Percentiles rank a stretch among this genome's conserved stretches.
These are phyloP conservation scores for Semaprochilodus insignis DNA, from an alignment of 2,797 vertebrate genomes.

Conservation along the genomic window DNA sequence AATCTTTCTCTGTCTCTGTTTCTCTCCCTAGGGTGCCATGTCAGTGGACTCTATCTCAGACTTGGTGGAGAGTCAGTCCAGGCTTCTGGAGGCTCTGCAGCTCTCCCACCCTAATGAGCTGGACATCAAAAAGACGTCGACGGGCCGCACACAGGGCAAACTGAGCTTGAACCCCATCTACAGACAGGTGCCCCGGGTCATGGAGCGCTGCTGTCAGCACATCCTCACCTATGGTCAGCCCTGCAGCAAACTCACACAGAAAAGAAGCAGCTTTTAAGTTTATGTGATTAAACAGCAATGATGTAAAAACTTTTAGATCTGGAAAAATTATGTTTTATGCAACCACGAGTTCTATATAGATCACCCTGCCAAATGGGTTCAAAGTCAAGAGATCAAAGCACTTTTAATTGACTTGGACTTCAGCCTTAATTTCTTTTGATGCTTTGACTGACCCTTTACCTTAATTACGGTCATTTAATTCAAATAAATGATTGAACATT, in stretches of 20 bases:
- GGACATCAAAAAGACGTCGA: constrained; percentile 75
- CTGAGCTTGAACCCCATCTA: constrained; percentile 92
- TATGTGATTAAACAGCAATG: neutral
- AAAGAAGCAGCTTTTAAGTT: neutral
- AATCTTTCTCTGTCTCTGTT: neutral
- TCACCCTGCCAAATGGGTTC: too few relatives aligned
- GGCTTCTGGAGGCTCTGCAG: constrained; percentile 91
- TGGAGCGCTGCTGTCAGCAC: constrained; percentile 90
- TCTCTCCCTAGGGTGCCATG: constrained; percentile 82
- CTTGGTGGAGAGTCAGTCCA: constrained; percentile 85
- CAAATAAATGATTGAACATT: too few relatives aligned
- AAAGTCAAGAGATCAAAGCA: too few relatives aligned
- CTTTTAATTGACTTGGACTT: too few relatives aligned
- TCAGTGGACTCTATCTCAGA: constrained; percentile 91
- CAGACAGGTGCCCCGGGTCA: constrained; percentile 87
- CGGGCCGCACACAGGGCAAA: constrained; percentile 74
- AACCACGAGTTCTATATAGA: neutral
- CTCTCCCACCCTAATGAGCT: constrained; percentile 87
- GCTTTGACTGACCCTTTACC: too few relatives aligned
- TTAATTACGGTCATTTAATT: too few relatives aligned
- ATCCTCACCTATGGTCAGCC: constrained; percentile 85
- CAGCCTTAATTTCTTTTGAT: too few relatives aligned
- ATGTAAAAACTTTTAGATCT: neutral
- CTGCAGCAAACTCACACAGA: neutral
- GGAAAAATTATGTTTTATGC: neutral